A percentile compares a stretch with the other conserved stretches of the same genome.
Evolutionary conservation across 1,140 invertebrate genomes (phyloP).

Genomic region (Saccostrea cuccullata): DNA sequence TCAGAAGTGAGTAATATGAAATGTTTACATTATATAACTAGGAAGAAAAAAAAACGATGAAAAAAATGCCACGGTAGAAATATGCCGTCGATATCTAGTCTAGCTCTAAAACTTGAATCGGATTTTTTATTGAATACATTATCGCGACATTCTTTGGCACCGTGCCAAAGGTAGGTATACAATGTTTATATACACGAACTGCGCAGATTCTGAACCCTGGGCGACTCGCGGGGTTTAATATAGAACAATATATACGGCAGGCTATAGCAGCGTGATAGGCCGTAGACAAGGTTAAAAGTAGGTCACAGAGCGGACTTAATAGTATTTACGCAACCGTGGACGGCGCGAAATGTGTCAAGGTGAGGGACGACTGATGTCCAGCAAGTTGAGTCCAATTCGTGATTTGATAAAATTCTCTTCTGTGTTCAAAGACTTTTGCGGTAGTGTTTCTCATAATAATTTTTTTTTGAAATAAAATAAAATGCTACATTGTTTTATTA

Average conservation of each 20-base stretch:
- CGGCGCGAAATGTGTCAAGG: neutral
- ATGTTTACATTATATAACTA: neutral
- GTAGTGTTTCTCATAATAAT: no score
- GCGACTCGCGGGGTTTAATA: slow-evolving; percentile 1
- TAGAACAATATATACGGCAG: slow-evolving; percentile 1
- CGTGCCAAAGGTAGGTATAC: neutral
- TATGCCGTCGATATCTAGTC: neutral
- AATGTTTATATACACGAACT: slow-evolving; percentile 26
- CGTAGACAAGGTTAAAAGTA: neutral
- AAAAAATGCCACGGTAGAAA: neutral
- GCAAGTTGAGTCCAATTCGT: no score
- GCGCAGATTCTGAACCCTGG: slow-evolving; percentile 7
- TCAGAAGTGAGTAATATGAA: no score
- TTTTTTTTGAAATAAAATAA: no score
- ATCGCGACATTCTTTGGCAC: slow-evolving; percentile 19
- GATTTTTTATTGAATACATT: neutral
- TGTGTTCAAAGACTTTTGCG: no score
- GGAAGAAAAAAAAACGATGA: neutral
- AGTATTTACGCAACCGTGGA: slow-evolving; percentile 11
- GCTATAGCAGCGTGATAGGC: neutral
- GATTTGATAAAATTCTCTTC: no score
- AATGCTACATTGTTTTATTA: no score
- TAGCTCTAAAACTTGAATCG: neutral
- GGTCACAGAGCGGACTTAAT: neutral
- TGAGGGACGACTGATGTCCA: neutral